A percentile compares a stretch with the other conserved stretches of the same genome.
Conservation (phyloP, 92 coral and sea anemone species). For the Palythoa grandiflora region DNA sequence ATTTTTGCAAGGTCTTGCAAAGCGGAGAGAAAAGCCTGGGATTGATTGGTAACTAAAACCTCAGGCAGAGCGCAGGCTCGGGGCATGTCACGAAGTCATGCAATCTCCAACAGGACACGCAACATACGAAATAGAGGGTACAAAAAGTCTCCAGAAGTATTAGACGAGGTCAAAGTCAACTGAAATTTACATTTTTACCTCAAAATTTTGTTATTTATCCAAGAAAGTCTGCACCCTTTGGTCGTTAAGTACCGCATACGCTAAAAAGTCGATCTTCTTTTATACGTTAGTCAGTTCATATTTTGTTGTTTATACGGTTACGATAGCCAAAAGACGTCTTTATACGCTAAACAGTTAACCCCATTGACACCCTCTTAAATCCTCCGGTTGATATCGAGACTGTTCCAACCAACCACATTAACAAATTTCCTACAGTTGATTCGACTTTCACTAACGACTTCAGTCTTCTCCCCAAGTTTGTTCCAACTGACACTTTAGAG, state of each 20-base stretch:
- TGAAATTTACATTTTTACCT: conserved; percentile 13
- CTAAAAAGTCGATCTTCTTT: conserved; percentile 26
- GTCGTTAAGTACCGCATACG: conserved; percentile 24
- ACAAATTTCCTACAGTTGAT: conserved; percentile 4
- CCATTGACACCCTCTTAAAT: conserved; percentile 30
- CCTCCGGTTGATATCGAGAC: conserved; percentile 7
- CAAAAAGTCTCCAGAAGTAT: conserved; percentile 40
- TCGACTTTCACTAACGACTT: conserved; percentile 4
- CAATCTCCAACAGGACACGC: conserved; percentile 40
- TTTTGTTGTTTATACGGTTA: conserved; percentile 45
- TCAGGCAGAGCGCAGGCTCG: conserved; percentile 41
- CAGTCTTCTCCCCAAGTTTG: conserved; percentile 10
- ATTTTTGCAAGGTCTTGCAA: conserved; percentile 47
- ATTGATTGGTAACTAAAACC: conserved; percentile 25
- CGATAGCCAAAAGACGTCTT: conserved; percentile 18
- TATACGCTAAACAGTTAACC: conserved; percentile 43
- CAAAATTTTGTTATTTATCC: background rate
- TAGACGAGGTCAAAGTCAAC: conserved; percentile 35
- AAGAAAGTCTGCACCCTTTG: conserved; percentile 4
- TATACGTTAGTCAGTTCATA: conserved; percentile 51
- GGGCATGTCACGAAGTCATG: conserved; percentile 31
- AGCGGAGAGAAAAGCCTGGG: conserved; percentile 53
- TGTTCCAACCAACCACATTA: background rate
- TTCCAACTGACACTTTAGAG: conserved; percentile 8
- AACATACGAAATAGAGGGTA: conserved; percentile 16